phyloP scores from a whole-genome alignment of 2,113 vertebrate genomes.

The Ictalurus punctatus region DNA sequence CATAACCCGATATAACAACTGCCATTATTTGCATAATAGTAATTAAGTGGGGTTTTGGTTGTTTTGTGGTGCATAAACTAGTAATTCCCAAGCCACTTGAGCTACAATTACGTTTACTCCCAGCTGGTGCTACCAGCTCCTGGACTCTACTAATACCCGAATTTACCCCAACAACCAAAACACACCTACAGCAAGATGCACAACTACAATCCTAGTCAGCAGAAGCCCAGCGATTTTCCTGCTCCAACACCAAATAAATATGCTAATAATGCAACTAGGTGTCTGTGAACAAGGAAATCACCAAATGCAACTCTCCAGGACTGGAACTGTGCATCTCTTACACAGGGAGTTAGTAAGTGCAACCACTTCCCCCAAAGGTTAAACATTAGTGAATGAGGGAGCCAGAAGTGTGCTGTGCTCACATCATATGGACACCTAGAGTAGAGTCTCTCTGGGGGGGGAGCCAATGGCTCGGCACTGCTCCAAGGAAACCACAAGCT shows the following conservation, averaged over 20 bases:
- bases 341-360: conserved; percentile 45
- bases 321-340: not conserved
- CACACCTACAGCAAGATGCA: not conserved
- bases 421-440: conserved; percentile 64
- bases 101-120: not conserved
- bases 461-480: conserved; percentile 52
- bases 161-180: not conserved
- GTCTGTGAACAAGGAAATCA: not conserved
- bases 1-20: not conserved
- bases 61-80: not conserved
- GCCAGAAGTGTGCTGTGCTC: conserved; percentile 61
- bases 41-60: not conserved
- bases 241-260: not conserved
- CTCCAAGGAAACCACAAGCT: conserved; percentile 53
- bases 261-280: not conserved
- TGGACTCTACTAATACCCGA: not conserved
- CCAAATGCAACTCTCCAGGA: conserved; percentile 10
- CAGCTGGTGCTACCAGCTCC: not conserved
- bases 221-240: not conserved
- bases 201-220: not conserved
- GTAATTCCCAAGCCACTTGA: not conserved
- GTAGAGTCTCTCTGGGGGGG: conserved; percentile 69
- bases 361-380: conserved; percentile 19
- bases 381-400: conserved; percentile 39
- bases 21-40: not conserved